Evolutionary conservation across 2,888 invertebrate genomes (phyloP), one percentile per base, ranked within the genome.

Genomic region (Frankliniella fusca): DNA sequence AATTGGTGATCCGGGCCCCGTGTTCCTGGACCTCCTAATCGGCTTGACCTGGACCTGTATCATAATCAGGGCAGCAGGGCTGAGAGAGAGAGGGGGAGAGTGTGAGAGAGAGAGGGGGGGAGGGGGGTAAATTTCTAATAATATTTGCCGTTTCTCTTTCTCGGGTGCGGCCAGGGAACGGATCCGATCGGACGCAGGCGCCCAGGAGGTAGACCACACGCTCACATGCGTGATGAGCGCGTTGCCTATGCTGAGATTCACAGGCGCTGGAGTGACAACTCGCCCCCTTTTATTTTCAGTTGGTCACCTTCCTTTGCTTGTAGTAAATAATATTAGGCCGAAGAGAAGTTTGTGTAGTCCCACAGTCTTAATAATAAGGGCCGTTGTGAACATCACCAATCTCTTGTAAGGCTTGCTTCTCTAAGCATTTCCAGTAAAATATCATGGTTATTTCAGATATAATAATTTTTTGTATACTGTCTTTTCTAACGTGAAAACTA

Each of bases 11-110:
- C 70, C 70, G 70, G 11, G 9, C 70, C 70, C 15, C 54, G 70
- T 70, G 70, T 70, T 23, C 70, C 11, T 23, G 27, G 15, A 27
- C 23, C 27, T 23, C 70, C 70, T 76, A 76, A 76, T 76, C 70
- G 70, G 70, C 70, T 76, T 76, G 70, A 76, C 70, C 70, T 76
- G 27, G 70, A 76, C 70, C 70, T 76, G 27, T 76, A 76, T 76
- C 70, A 27, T 27, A 76, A 76, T 76, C 70, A 76, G 70, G 23
- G 70, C 54, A 54, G 70, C 54, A 54, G 18, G 54, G 54, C 5
- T 20, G 18, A 15, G 12, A 15, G 54, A 54, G 18, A 5, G 18
- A 54, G 18, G 54, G 5, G 5, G 38, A 5, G 5, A 5, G 38
- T 38, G 38, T 5, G 38, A n/a, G 38, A 38, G 38, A 38, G 15